Conservation (phyloP, 2,888 invertebrate species). For the Entomobrya proxima region DNA sequence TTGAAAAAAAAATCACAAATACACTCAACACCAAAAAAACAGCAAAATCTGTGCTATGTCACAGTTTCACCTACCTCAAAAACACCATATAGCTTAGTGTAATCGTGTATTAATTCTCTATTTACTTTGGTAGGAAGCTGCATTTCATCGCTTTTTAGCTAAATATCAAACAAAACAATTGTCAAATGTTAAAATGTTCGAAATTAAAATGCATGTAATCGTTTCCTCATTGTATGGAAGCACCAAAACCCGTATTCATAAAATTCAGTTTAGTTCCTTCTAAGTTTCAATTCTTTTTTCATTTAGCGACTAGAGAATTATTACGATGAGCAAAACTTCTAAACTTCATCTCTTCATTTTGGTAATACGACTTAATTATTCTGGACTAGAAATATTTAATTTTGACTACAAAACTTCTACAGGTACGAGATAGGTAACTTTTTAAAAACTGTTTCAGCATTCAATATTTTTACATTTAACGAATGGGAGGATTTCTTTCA, state of each 20-base stretch:
- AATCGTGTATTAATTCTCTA: conserved; percentile 12
- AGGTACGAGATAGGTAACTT: too few relatives aligned
- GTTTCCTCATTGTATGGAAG: conserved; percentile 25
- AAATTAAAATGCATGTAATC: neutral
- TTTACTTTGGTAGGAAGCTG: conserved; percentile 52
- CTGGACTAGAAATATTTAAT: too few relatives aligned
- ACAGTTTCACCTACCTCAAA: conserved; percentile 53
- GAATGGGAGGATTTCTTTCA: too few relatives aligned
- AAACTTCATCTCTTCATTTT: too few relatives aligned
- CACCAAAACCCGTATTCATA: conserved; percentile 41
- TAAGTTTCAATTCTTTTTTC: neutral
- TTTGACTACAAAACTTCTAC: too few relatives aligned
- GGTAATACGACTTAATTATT: too few relatives aligned
- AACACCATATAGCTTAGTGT: neutral
- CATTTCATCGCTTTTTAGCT: conserved; percentile 69
- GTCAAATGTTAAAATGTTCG: neutral
- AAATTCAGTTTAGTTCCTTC: neutral
- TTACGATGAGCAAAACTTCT: too few relatives aligned
- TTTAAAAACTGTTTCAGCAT: too few relatives aligned
- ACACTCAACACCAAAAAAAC: neutral
- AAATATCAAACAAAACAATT: conserved; percentile 58
- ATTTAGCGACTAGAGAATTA: neutral
- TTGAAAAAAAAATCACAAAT: neutral
- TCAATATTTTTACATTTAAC: too few relatives aligned
- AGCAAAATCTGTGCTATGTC: conserved; percentile 3